phyloP scores from a whole-genome alignment of 2,888 invertebrate species.

The Parapristionchus giblindavisi region DNA sequence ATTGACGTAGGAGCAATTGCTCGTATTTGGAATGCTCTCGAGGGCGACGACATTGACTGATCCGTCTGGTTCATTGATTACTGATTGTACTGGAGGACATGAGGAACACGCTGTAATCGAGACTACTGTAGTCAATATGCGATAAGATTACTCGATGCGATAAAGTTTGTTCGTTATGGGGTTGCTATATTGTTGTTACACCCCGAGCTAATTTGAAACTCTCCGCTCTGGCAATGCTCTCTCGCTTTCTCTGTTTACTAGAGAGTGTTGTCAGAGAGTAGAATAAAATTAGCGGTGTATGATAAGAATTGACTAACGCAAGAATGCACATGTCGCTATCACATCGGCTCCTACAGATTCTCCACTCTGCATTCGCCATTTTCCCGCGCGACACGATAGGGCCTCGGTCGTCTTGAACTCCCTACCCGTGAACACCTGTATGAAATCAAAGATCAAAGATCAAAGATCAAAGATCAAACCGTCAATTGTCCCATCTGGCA shows the following conservation, averaged over 20 bases:
- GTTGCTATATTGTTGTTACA: too few relatives aligned
- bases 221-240: too few relatives aligned
- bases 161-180: too few relatives aligned
- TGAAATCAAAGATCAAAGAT: too few relatives aligned
- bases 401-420: conserved; percentile 27
- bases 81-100: conserved; percentile 18
- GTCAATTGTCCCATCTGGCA: conserved; percentile 36
- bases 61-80: conserved; percentile 1
- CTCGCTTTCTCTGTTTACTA: too few relatives aligned
- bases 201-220: too few relatives aligned
- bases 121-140: too few relatives aligned
- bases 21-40: neutral
- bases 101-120: neutral
- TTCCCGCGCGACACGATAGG: conserved; percentile 4
- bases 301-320: conserved; percentile 17
- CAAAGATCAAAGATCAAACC: neutral
- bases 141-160: too few relatives aligned
- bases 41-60: neutral
- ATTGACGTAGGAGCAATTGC: conserved; percentile 3
- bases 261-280: too few relatives aligned
- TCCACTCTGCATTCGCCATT: conserved; percentile 15
- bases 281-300: too few relatives aligned
- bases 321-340: conserved; percentile 25
- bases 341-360: conserved; percentile 22
- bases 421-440: conserved; percentile 25